A percentile compares a stretch with the other conserved stretches of the same genome.
These are phyloP conservation scores for Cygnus olor DNA, from an alignment of 2,797 vertebrate genomes.

Conservation along the genomic window DNA sequence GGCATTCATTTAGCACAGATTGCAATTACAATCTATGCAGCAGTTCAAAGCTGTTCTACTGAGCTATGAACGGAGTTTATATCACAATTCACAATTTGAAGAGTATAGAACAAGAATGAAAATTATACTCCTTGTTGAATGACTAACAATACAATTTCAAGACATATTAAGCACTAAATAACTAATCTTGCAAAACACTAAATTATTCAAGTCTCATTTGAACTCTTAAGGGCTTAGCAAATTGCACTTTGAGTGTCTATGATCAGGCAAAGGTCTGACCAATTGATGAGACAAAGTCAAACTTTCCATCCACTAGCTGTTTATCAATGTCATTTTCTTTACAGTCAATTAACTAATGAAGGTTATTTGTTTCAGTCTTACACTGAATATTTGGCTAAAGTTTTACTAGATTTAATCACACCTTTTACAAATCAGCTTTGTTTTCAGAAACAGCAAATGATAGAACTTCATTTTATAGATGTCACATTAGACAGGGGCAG, in stretches of 20 bases:
- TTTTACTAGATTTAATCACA: neutral
- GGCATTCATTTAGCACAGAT: conserved; percentile 1
- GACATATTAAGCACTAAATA: neutral
- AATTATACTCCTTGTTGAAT: neutral
- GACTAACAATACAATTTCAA: neutral
- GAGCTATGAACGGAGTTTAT: neutral
- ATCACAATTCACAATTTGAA: neutral
- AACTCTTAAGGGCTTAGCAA: neutral
- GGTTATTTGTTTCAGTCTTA: neutral
- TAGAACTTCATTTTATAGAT: neutral
- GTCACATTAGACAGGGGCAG: neutral
- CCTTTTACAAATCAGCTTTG: neutral
- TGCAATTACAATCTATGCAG: neutral
- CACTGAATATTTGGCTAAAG: neutral
- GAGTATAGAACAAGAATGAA: neutral
- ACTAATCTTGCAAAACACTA: neutral
- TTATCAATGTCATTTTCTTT: neutral
- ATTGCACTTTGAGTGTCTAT: neutral
- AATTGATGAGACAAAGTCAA: neutral
- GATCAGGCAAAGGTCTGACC: neutral
- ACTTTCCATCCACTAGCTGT: neutral
- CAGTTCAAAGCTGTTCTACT: neutral
- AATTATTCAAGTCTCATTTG: neutral
- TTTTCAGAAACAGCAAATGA: neutral
- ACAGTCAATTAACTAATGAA: neutral